Conservation (phyloP, 2,888 invertebrate genomes). For the Idaea straminata region DNA sequence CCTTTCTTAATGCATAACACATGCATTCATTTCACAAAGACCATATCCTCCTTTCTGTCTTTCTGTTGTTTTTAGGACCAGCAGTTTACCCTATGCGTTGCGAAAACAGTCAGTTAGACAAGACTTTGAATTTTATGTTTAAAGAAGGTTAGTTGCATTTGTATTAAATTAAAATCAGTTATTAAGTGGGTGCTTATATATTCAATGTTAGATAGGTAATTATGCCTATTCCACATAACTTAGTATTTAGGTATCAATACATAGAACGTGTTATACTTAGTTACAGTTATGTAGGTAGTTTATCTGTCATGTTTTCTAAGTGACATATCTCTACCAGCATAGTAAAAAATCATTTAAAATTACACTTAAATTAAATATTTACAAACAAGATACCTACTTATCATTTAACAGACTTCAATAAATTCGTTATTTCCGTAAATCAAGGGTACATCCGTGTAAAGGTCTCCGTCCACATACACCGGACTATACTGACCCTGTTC, state of each 20-base stretch:
- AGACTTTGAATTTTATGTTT: background rate
- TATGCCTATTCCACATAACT: background rate
- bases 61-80: too few species aligned
- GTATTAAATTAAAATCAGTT: too few species aligned
- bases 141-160: too few species aligned
- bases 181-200: background rate
- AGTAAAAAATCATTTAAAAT: background rate
- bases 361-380: background rate
- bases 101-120: too few species aligned
- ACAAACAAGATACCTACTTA: background rate
- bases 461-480: too few species aligned
- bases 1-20: too few species aligned
- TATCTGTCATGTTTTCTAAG: background rate
- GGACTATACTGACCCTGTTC: too few species aligned
- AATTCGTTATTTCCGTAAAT: background rate
- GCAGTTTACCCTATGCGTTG: too few species aligned
- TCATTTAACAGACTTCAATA: background rate
- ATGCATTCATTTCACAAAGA: too few species aligned
- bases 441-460: background rate
- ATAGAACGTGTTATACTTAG: background rate
- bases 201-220: conserved; percentile 2
- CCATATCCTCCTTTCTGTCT: too few species aligned
- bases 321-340: background rate
- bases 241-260: background rate
- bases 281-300: background rate